phyloP scores from a whole-genome alignment of 2,888 invertebrate genomes.

The Amaurobius ferox region DNA sequence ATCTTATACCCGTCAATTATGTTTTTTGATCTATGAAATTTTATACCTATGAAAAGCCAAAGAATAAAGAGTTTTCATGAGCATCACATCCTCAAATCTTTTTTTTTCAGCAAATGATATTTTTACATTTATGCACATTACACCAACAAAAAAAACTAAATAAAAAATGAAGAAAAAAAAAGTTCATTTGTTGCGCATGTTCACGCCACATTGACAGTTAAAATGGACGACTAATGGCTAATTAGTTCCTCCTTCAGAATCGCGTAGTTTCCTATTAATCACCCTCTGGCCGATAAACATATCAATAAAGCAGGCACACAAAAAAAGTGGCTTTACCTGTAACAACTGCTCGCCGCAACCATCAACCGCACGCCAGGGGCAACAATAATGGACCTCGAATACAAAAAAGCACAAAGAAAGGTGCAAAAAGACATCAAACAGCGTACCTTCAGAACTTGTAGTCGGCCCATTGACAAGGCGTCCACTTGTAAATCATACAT shows the following conservation, averaged over 20 bases:
- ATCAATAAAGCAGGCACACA: neutral
- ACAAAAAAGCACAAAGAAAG: slow-evolving; percentile 1
- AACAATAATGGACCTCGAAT: neutral
- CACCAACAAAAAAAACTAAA: too few relatives aligned
- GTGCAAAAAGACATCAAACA: slow-evolving; percentile 47
- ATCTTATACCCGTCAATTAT: too few relatives aligned
- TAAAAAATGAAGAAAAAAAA: too few relatives aligned
- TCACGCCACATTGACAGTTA: neutral
- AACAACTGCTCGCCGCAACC: neutral
- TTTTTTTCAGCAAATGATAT: too few relatives aligned
- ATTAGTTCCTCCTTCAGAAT: neutral
- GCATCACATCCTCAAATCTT: too few relatives aligned
- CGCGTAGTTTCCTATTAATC: neutral
- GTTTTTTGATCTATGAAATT: too few relatives aligned
- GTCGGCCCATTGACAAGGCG: slow-evolving; percentile 41
- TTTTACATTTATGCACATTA: too few relatives aligned
- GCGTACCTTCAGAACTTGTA: slow-evolving; percentile 31
- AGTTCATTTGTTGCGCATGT: neutral
- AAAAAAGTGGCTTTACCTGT: neutral
- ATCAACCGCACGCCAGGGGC: neutral
- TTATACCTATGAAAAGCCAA: too few relatives aligned
- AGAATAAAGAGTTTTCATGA: too few relatives aligned
- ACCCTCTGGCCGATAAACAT: neutral
- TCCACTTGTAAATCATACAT: slow-evolving; percentile 66
- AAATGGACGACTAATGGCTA: slow-evolving; percentile 7